Evolutionary conservation across 2,113 vertebrate genomes (phyloP).

Genomic region (Tetrao urogallus): DNA sequence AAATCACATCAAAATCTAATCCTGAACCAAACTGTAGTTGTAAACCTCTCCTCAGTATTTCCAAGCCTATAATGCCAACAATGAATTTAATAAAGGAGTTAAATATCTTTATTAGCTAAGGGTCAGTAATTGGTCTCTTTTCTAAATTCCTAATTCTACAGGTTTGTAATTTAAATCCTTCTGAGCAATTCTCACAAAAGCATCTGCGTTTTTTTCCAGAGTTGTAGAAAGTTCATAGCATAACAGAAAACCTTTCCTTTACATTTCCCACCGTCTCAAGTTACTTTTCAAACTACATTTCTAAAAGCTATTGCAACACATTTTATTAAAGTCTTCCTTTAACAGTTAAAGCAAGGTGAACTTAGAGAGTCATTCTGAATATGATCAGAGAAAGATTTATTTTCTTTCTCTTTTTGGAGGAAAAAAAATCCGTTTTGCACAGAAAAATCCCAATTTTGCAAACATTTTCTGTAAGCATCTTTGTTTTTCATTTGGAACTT

Average conservation of each 20-base stretch:
- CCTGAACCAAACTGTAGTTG: not conserved
- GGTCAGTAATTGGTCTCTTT: not conserved
- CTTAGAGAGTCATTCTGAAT: not conserved
- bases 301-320: not conserved
- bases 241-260: not conserved
- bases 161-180: constrained; percentile 30
- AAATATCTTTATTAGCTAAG: not conserved
- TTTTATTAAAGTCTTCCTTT: not conserved
- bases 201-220: not conserved
- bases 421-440: rapidly evolving
- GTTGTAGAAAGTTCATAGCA: not conserved
- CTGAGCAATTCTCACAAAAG: not conserved
- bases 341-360: not conserved
- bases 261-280: not conserved
- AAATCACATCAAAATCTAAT: not conserved
- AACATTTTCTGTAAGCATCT: not conserved
- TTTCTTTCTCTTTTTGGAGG: not conserved
- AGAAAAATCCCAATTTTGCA: not conserved
- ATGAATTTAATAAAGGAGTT: not conserved
- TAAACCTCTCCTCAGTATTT: not conserved
- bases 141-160: not conserved
- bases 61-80: not conserved
- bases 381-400: not conserved
- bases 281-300: not conserved
- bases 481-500: not conserved